These are phyloP conservation scores for Aphelocoma coerulescens DNA, from an alignment of 2,113 vertebrate species.

Conservation along the genomic window DNA sequence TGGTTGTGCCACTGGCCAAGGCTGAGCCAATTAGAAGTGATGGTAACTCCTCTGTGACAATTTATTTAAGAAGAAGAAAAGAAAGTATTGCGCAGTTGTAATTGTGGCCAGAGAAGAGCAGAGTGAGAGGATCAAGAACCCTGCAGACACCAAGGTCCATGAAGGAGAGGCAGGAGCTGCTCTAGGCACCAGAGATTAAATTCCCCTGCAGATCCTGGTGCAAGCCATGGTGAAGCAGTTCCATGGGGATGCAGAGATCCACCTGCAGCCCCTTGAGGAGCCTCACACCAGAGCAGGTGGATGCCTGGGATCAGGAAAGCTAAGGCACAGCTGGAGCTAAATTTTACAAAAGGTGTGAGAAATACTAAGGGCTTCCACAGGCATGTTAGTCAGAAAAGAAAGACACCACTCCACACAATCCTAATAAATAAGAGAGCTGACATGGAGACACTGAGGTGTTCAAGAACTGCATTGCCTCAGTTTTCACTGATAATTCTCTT, in stretches of 20 bases:
- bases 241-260: background rate
- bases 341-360: background rate
- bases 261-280: background rate
- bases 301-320: background rate
- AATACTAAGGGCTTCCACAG: background rate
- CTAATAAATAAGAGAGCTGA: background rate
- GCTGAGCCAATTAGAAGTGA: background rate
- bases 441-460: background rate
- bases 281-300: rapidly evolving
- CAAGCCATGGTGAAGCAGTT: background rate
- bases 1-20: background rate
- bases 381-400: background rate
- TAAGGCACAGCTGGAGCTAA: background rate
- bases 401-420: background rate
- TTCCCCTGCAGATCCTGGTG: background rate
- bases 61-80: background rate
- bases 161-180: background rate
- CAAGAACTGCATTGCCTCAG: background rate
- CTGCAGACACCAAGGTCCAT: background rate
- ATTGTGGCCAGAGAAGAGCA: background rate
- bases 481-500: background rate
- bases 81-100: background rate
- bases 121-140: too few species aligned
- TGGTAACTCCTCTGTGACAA: background rate
- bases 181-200: background rate